Evolutionary conservation across 2,888 invertebrate genomes (phyloP).

Genomic region (Uloborus plumipes): DNA sequence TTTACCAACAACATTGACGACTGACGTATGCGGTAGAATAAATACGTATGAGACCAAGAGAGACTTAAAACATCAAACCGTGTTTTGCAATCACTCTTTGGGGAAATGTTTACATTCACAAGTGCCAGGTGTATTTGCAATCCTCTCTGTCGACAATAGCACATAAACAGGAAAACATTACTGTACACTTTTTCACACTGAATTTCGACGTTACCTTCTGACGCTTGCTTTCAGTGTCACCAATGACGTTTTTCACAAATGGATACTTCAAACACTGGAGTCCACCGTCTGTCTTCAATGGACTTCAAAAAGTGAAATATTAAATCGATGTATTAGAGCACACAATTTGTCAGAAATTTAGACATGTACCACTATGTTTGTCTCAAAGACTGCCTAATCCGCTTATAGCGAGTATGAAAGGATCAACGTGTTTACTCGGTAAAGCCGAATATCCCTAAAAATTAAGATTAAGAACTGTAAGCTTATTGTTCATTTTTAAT

Average conservation of each 20-base stretch:
- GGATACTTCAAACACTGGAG: conserved; percentile 17
- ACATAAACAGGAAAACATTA: conserved; percentile 51
- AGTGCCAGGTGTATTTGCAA: conserved; percentile 44
- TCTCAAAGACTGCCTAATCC: too few species aligned
- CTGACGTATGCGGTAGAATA: conserved; percentile 65
- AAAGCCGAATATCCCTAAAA: too few species aligned
- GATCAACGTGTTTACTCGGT: too few species aligned
- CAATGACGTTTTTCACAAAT: conserved; percentile 1
- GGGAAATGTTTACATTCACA: conserved; percentile 45
- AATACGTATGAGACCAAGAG: conserved; percentile 64
- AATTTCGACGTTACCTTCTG: conserved; percentile 27
- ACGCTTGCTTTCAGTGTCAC: conserved; percentile 3
- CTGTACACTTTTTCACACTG: conserved; percentile 50
- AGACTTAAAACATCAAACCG: conserved; percentile 40
- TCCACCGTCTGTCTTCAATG: too few species aligned
- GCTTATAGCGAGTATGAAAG: too few species aligned
- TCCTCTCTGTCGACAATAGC: conserved; percentile 41
- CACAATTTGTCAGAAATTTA: conserved; percentile 17
- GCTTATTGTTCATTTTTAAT: too few species aligned
- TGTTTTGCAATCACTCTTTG: conserved; percentile 52
- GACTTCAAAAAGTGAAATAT: too few species aligned
- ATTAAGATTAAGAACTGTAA: too few species aligned
- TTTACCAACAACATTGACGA: conserved; percentile 64
- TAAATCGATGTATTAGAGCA: conserved; percentile 1
- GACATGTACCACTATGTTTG: conserved; percentile 2